Conservation (phyloP, 1,140 invertebrate species). For the Bombus turneri region DNA sequence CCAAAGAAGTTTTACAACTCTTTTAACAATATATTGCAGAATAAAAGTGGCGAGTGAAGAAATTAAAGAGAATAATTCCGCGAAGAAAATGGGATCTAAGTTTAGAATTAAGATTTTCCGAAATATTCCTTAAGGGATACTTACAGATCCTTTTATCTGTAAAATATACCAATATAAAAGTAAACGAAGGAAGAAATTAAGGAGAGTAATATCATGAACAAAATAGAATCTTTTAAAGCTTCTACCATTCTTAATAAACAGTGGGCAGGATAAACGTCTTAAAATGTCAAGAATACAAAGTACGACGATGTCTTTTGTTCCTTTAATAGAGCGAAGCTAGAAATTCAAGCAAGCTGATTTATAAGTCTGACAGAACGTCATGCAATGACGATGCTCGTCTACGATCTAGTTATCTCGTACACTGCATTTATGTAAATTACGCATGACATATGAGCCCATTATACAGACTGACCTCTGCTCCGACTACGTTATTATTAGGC, state of each 20-base stretch:
- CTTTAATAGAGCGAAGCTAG: not conserved
- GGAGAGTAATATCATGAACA: not conserved
- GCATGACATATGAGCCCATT: constrained; percentile 44
- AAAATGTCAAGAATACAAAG: not conserved
- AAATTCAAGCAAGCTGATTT: constrained; percentile 13
- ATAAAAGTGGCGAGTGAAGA: not conserved
- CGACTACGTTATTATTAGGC: constrained; percentile 62
- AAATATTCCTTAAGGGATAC: not conserved
- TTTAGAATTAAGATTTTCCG: not conserved
- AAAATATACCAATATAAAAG: fast-evolving
- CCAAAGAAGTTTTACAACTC: not conserved
- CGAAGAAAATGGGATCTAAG: not conserved
- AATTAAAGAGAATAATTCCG: not conserved
- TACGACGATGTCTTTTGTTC: no score
- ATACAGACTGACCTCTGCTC: constrained; percentile 48
- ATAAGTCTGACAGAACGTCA: not conserved
- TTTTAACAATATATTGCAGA: not conserved
- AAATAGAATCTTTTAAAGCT: not conserved
- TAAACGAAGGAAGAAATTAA: not conserved
- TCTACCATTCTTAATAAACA: not conserved
- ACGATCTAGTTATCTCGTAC: constrained; percentile 51
- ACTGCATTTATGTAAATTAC: constrained; percentile 51
- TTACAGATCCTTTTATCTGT: not conserved
- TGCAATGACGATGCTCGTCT: constrained; percentile 41
- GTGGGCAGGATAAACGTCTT: not conserved